A percentile compares a stretch with the other conserved stretches of the same genome.
phyloP scores from a whole-genome alignment of 2,113 vertebrate species.

The Riparia riparia region DNA sequence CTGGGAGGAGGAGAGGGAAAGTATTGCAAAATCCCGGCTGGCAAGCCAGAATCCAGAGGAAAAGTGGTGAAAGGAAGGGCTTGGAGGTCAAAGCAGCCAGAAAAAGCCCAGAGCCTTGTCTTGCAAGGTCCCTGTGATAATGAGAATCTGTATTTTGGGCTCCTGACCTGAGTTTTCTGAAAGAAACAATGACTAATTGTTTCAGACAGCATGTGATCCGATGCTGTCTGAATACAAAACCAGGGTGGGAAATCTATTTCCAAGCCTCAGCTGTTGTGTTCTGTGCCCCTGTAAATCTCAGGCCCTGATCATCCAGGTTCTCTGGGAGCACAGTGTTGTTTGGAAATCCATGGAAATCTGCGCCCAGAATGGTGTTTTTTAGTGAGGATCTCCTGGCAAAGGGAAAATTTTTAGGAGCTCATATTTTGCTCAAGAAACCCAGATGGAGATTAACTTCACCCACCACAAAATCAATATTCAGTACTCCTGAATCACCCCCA shows the following conservation, averaged over 20 bases:
- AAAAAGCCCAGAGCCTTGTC: neutral
- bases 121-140: neutral
- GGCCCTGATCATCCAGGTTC: neutral
- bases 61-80: neutral
- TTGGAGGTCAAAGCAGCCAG: neutral
- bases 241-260: neutral
- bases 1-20: neutral
- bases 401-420: neutral
- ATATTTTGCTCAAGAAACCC: neutral
- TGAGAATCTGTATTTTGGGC: neutral
- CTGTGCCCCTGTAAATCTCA: neutral
- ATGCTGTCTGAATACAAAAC: neutral
- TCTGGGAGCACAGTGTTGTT: neutral
- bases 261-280: neutral
- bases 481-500: neutral
- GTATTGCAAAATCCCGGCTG: neutral
- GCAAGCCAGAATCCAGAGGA: neutral
- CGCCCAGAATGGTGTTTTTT: neutral
- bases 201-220: accelerated
- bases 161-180: neutral
- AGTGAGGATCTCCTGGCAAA: neutral
- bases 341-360: neutral
- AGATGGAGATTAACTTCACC: neutral
- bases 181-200: neutral
- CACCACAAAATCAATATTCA: neutral